phyloP scores from a whole-genome alignment of 2,113 vertebrate genomes.

The Erythrolamprus reginae region DNA sequence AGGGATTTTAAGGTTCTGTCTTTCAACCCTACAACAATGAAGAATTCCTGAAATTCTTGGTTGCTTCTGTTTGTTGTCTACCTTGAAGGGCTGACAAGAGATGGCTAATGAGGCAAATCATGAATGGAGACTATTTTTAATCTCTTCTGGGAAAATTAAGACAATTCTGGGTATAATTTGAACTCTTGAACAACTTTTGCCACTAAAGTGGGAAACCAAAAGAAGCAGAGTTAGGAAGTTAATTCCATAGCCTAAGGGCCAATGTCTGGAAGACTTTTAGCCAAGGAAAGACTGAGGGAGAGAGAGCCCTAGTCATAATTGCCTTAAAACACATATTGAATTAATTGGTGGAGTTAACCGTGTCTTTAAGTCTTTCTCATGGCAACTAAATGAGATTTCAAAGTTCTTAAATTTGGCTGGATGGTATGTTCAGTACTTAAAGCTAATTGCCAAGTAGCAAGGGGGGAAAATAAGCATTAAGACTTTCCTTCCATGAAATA shows the following conservation, averaged over 20 bases:
- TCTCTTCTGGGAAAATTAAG: neutral
- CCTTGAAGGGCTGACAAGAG: neutral
- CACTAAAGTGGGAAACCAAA: neutral
- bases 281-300: neutral
- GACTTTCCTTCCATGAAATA: neutral
- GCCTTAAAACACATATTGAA: neutral
- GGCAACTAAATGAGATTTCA: neutral
- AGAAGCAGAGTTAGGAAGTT: neutral
- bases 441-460: neutral
- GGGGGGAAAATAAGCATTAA: neutral
- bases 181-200: neutral
- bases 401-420: neutral
- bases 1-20: neutral
- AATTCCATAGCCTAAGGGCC: neutral
- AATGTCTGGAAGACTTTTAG: neutral
- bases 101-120: neutral
- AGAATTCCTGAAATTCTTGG: neutral
- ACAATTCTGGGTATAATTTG: neutral
- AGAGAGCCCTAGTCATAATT: neutral
- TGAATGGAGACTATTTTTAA: neutral
- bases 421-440: neutral
- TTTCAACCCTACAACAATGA: neutral
- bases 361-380: neutral
- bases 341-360: neutral
- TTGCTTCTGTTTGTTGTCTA: neutral